Evolutionary conservation across 2,113 vertebrate species (phyloP), one percentile per base, ranked within the genome.

Genomic region (Oryzias woworae): DNA sequence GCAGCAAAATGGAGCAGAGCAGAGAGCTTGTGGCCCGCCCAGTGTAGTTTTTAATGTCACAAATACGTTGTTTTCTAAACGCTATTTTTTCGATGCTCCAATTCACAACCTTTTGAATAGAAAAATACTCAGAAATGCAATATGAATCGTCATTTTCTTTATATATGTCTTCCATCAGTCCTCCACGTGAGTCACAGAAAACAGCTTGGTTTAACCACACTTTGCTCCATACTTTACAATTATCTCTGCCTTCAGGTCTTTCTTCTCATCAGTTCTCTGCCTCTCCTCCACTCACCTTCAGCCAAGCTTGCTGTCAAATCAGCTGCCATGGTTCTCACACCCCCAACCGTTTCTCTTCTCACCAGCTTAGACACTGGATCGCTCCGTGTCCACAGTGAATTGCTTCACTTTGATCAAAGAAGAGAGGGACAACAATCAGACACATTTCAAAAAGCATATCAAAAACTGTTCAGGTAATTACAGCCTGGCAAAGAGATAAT

Each of bases 381-480:
- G 31, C 23, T 20, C 5, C 46, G 50, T 46, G 2, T 24, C 61
- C 41, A 46, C 8, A 36, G 36, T 36, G 36, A 36, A 36, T 36
- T 3, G 31, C 36, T 36, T 36, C 36, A 36, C 36, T 52, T 1
- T 20, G 50, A 53, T 63, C 23, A 46, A 53, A 63, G 50, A 15
- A 31, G 28, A 57, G 13, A 44, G 22, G 24, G n/a, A 58, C 23
- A 57, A 46, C 28, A 14, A 58, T 44, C 23, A 45, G 13, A 50
- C 46, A 55, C 3, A 24, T 42, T 6, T 43, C 17, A 59, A 12
- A 44, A 61, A 26, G 51, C 46, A 57, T 41, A 66, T 67, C 42
- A 63, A 44, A 63, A 26, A 56, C 42, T 7, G 61, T 69, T 49
- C 41, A 1, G 45, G 22, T 51, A 55, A 63, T 46, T 42, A 69